phyloP scores from a whole-genome alignment of 1,140 invertebrate genomes.

The Orchesella cincta region DNA sequence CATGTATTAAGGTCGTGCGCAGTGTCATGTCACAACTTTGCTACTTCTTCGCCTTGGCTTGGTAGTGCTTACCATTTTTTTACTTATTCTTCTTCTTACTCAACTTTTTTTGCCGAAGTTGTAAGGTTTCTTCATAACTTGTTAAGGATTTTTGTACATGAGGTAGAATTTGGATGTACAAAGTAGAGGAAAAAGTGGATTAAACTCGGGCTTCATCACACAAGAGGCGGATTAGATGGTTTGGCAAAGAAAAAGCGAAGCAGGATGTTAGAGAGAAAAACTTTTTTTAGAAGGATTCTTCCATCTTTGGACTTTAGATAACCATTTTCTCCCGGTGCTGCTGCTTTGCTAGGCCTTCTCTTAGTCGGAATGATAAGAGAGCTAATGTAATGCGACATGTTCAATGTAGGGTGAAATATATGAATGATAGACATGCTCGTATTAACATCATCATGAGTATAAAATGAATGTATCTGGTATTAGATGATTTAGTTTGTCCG shows the following conservation, averaged over 20 bases:
- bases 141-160: slow-evolving; percentile 30
- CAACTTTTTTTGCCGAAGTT: background rate
- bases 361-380: too few relatives aligned
- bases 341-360: too few relatives aligned
- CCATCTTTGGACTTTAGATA: background rate
- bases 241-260: slow-evolving; percentile 19
- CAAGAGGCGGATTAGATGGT: slow-evolving; percentile 45
- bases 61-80: background rate
- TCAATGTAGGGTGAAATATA: too few relatives aligned
- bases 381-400: too few relatives aligned
- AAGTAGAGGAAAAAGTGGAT: slow-evolving; percentile 45
- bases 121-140: slow-evolving; percentile 14
- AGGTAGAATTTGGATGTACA: slow-evolving; percentile 22
- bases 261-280: background rate
- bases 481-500: too few relatives aligned
- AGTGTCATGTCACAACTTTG: slow-evolving; percentile 3
- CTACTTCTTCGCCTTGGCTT: background rate
- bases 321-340: background rate
- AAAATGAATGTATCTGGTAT: too few relatives aligned
- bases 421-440: too few relatives aligned
- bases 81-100: background rate
- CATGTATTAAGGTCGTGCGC: slow-evolving; percentile 20
- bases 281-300: background rate
- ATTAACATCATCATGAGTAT: too few relatives aligned
- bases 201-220: slow-evolving; percentile 47